Evolutionary conservation across 1,140 invertebrate species (phyloP), one percentile per base, ranked within the genome.

Genomic region (Drosophila lacertosa): DNA sequence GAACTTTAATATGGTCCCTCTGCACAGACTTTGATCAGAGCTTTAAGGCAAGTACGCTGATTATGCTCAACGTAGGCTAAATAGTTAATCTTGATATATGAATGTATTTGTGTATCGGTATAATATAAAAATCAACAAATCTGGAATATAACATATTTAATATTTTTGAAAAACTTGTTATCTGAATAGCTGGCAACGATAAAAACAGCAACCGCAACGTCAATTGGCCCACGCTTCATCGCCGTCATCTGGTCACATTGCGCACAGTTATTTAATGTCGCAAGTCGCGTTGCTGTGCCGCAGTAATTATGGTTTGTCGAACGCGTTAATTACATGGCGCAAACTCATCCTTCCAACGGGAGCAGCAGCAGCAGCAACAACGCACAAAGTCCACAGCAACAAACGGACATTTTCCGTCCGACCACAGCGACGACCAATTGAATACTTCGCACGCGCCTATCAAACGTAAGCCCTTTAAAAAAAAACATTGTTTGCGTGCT

Each of bases 211-310:
- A 6, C 11, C 3, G n/a, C 44, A 45, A 6, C 18, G 18, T 44
- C 4, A n/a, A 45, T 16, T 20, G 32, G 16, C 11, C 32, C 2
- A 11, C 47, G 47, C 48, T 20, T 33, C 16, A 6, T 51, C 11
- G 18, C 32, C 32, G 16, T n/a, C 40, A 44, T 18, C 53, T 53
- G 47, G 48, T 26, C 54, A 20, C 32, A 55, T 50, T 65, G 81
- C 40, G 47, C 37, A 60, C 48, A 40, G 63, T 7, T 1, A 75
- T 72, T 88, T 82, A 82, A 88, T 88, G 82, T 88, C 84, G 82
- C 65, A 67, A 51, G 44, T 53, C 20, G 64, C 48, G 54, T 57
- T 82, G 44, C 53, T 78, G 44, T 48, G 47, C 45, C 69, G 59
- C 51, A 71, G 66, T 51, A 78, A 63, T 45, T 45, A 37, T 63